Evolutionary conservation across 2,113 vertebrate species (phyloP).

Genomic region (Sinosuthora webbiana): DNA sequence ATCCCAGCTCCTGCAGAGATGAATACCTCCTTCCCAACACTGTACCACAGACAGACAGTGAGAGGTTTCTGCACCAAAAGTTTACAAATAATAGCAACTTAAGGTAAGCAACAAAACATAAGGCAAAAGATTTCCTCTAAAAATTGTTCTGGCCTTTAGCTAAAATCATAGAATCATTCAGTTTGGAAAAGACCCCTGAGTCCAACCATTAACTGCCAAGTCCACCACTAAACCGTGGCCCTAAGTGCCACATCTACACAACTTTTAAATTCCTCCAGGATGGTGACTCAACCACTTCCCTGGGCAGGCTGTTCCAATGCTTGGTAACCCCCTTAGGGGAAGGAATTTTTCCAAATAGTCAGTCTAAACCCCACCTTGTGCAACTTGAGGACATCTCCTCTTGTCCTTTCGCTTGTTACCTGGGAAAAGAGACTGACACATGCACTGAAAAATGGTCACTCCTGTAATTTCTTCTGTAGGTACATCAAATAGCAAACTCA

Average conservation of each 20-base stretch:
- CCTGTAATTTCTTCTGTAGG: neutral
- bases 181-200: neutral
- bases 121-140: neutral
- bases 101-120: neutral
- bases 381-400: neutral
- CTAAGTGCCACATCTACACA: accelerated
- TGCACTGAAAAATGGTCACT: neutral
- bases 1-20: neutral
- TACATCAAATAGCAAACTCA: neutral
- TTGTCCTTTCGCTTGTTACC: neutral
- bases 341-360: neutral
- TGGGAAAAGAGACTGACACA: neutral
- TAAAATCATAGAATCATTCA: neutral
- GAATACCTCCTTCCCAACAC: neutral
- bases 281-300: neutral
- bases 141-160: neutral
- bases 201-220: neutral
- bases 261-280: neutral
- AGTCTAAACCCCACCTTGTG: neutral
- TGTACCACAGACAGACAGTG: neutral
- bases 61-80: neutral
- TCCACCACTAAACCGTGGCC: neutral
- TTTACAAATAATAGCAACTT: neutral
- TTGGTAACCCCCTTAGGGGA: neutral
- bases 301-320: neutral